Percentiles rank a stretch among this genome's conserved stretches.
These are phyloP conservation scores for Potorous gilbertii DNA, from an alignment of 2,797 vertebrate genomes.

Conservation along the genomic window DNA sequence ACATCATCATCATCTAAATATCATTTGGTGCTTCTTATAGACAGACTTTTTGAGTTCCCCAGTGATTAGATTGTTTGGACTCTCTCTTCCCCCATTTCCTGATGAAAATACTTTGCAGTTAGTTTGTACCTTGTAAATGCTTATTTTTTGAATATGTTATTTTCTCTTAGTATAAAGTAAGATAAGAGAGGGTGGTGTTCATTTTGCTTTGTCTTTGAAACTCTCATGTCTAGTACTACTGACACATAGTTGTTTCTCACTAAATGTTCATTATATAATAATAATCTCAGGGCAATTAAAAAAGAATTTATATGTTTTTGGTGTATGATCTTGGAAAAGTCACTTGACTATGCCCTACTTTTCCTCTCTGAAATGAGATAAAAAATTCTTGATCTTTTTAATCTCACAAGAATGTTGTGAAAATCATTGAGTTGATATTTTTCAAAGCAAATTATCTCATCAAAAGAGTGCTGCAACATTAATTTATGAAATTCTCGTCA, in stretches of 20 bases:
- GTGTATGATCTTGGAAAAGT: neutral
- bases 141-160: neutral
- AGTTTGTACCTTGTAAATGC: neutral
- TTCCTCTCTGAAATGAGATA: neutral
- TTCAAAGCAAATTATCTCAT: neutral
- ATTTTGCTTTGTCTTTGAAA: neutral
- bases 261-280: neutral
- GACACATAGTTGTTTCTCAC: neutral
- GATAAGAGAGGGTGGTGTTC: neutral
- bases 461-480: neutral
- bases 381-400: neutral
- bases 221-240: neutral
- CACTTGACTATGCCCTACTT: conserved; percentile 12
- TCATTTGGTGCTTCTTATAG: too few relatives aligned
- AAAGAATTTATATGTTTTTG: neutral
- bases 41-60: neutral
- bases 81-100: neutral
- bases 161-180: neutral
- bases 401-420: conserved; percentile 15
- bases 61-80: neutral
- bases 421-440: neutral
- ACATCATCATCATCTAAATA: neutral
- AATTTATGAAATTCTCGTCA: neutral
- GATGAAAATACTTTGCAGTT: neutral
- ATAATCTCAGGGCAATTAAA: neutral